phyloP scores from a whole-genome alignment of 2,888 invertebrate species.

The Apamea sordens region DNA sequence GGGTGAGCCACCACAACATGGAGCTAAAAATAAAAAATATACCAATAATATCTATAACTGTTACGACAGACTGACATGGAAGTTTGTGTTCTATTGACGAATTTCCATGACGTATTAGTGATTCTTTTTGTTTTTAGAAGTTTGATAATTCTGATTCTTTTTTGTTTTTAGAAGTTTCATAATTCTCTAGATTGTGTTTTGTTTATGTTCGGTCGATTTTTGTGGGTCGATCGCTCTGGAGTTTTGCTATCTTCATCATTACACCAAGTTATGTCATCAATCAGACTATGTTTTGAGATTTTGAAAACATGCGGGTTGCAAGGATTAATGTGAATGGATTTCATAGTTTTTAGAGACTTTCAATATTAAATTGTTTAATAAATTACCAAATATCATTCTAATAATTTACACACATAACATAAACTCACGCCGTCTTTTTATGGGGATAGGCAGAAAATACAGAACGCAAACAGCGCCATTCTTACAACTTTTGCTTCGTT shows the following conservation, averaged over 20 bases:
- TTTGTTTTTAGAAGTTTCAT: neutral
- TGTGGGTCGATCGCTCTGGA: constrained; percentile 26
- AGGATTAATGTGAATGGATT: neutral
- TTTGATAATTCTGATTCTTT: constrained; percentile 3
- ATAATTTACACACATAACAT: no score
- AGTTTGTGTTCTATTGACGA: constrained; percentile 29
- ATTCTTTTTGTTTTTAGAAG: constrained; percentile 9
- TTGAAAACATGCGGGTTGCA: neutral
- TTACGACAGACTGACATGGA: constrained; percentile 52
- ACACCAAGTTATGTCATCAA: constrained; percentile 6
- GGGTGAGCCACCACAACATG: constrained; percentile 79
- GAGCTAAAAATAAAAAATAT: constrained; percentile 65
- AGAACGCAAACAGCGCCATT: no score
- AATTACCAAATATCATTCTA: no score
- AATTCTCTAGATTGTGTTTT: constrained; percentile 6
- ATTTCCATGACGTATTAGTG: no score
- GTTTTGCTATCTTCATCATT: constrained; percentile 18
- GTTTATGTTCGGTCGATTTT: constrained; percentile 13
- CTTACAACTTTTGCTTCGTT: no score
- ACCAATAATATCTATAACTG: constrained; percentile 51
- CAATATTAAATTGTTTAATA: neutral
- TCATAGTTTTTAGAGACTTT: neutral
- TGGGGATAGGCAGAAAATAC: no score
- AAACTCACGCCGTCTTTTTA: no score
- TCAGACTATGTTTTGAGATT: constrained; percentile 20